These are phyloP conservation scores for Todiramphus saurophagus DNA, from an alignment of 2,113 vertebrate species.

Conservation along the genomic window DNA sequence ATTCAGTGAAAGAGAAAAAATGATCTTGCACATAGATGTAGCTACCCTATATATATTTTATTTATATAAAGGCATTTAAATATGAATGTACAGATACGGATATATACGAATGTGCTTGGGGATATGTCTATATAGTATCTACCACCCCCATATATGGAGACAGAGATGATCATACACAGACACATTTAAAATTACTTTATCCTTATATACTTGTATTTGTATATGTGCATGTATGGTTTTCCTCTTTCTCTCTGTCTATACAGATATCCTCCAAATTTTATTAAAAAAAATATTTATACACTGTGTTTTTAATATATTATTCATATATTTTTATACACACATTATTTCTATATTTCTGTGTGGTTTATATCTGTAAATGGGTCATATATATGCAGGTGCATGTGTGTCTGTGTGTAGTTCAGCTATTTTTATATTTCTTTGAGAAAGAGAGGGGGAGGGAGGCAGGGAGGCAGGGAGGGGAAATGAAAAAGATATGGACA, in stretches of 20 bases:
- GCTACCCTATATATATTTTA: background rate
- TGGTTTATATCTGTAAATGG: background rate
- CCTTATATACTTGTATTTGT: background rate
- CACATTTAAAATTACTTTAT: background rate
- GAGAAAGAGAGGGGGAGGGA: background rate
- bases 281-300: background rate
- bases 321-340: background rate
- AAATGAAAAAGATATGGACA: background rate
- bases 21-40: accelerated
- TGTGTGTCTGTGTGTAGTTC: background rate
- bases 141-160: background rate
- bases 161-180: background rate
- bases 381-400: background rate
- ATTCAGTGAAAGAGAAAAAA: background rate
- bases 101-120: background rate
- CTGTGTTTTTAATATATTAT: background rate
- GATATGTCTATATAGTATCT: background rate
- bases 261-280: background rate
- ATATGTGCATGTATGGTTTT: background rate
- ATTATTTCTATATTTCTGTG: background rate
- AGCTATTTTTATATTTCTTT: background rate
- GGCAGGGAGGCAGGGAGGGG: background rate
- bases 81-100: background rate
- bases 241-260: background rate
- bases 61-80: background rate